Evolutionary conservation across 2,888 invertebrate species (phyloP), one percentile per base, ranked within the genome.

Genomic region (Drosophila atripex): DNA sequence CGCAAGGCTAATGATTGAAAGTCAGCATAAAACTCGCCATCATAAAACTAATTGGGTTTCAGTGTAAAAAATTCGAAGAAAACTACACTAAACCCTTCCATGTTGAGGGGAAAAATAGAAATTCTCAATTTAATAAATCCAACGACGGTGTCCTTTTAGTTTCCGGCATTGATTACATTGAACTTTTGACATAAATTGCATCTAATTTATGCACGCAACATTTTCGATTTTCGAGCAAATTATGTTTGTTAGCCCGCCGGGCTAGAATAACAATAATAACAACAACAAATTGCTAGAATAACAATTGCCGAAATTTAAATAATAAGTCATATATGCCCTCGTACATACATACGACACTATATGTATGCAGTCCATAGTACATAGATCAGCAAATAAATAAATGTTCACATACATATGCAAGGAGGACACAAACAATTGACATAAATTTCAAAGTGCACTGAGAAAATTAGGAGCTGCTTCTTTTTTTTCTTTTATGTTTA

Each of bases 41-140:
- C 84, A 74, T 76, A 76, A 77, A 86, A 84, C 76, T 78, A 86
- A 86, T 88, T 83, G 71, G 73, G 75, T 77, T 80, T 76, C 64
- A 61, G 69, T 72, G 73, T 59, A 75, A 77, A 75, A 77, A 74
- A 66, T 68, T 63, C n/a, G 39, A 58, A 68, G 50, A 58, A 72
- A 66, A 12, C 6, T 23, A 23, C 4, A 23, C 21, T 23, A 4
- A 23, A 23, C 4, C 21, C 4, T 18, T 1, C 18, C 18, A 18
- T 18, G 18, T 18, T 18, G 18, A 18, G 18, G 18, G 18, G 2
- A 30, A 30, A 30, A 0, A 3, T 5, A 32, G 1, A 3, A 16
- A 16, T 28, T 28, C 28, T 28, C 9, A 3, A 28, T 28, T 28
- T 28, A 28, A 28, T 28, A 28, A 28, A 7, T 28, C 2, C 2